A percentile compares a stretch with the other conserved stretches of the same genome.
Conservation (phyloP, 2,113 vertebrate species). For the Oryzias celebensis region DNA sequence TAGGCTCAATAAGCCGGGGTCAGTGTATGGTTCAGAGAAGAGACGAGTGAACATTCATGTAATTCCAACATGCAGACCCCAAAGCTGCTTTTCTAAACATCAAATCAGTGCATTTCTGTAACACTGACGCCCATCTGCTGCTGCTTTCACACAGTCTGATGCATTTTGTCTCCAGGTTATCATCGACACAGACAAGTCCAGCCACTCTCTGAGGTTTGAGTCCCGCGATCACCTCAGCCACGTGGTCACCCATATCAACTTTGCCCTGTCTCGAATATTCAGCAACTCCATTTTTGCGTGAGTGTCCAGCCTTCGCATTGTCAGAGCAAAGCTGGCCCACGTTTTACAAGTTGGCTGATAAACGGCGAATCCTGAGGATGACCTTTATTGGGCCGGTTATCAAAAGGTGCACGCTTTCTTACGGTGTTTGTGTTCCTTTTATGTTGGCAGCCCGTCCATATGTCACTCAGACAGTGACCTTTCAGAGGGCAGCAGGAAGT, state of each 20-base stretch:
- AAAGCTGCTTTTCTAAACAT: too few relatives aligned
- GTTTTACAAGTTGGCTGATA: too few relatives aligned
- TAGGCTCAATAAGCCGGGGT: too few relatives aligned
- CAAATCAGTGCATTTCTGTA: too few relatives aligned
- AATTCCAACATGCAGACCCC: not conserved
- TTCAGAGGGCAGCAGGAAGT: slow-evolving; percentile 82
- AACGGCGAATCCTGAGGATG: not conserved
- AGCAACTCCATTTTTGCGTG: slow-evolving; percentile 84
- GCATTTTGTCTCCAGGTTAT: slow-evolving; percentile 72
- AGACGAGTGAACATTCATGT: not conserved
- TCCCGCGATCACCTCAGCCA: slow-evolving; percentile 79
- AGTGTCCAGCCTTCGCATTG: slow-evolving; percentile 48
- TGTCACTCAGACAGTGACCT: slow-evolving; percentile 83
- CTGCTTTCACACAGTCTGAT: not conserved
- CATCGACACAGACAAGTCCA: slow-evolving; percentile 84
- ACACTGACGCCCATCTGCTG: too few relatives aligned
- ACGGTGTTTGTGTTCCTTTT: slow-evolving; percentile 27
- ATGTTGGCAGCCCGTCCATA: slow-evolving; percentile 75
- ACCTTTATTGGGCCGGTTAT: slow-evolving; percentile 20
- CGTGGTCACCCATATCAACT: slow-evolving; percentile 82
- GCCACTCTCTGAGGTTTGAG: slow-evolving; percentile 80
- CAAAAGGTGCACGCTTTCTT: slow-evolving; percentile 22
- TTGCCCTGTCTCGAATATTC: slow-evolving; percentile 83
- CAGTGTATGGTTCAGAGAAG: too few relatives aligned
- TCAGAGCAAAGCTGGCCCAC: too few relatives aligned